phyloP scores from a whole-genome alignment of 2,797 vertebrate species.

The Acipenser transmontanus region DNA sequence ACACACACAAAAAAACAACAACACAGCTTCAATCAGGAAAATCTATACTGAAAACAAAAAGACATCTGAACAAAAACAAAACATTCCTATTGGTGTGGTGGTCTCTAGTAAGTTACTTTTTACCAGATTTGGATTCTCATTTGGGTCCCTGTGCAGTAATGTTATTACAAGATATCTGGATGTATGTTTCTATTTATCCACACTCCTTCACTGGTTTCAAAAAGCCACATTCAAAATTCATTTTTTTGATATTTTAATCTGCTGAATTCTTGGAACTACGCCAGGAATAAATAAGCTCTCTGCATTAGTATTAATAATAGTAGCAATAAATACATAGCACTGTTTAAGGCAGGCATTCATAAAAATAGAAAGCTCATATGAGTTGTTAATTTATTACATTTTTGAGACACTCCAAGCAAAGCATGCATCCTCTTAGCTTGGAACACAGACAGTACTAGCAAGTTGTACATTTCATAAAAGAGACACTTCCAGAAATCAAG shows the following conservation, averaged over 20 bases:
- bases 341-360: conserved; percentile 45
- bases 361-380: conserved; percentile 51
- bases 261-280: conserved; percentile 25
- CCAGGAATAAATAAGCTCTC: conserved; percentile 44
- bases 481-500: conserved; percentile 38
- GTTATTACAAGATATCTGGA: no score
- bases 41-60: no score
- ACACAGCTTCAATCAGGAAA: no score
- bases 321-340: conserved; percentile 44
- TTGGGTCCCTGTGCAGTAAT: no score
- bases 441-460: conserved; percentile 31
- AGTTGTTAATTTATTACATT: conserved; percentile 39
- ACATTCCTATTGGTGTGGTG: no score
- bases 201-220: no score
- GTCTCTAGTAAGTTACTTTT: no score
- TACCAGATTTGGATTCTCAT: no score
- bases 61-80: no score
- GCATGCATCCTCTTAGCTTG: conserved; percentile 38
- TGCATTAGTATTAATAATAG: conserved; percentile 46
- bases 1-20: neutral
- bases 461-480: conserved; percentile 36
- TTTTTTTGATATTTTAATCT: no score
- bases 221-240: no score
- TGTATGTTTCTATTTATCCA: no score
- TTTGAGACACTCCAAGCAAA: conserved; percentile 37